Percentiles rank a stretch among this genome's conserved stretches.
These are phyloP conservation scores for Nomada ferruginata DNA, from an alignment of 2,888 invertebrate genomes.

Conservation along the genomic window DNA sequence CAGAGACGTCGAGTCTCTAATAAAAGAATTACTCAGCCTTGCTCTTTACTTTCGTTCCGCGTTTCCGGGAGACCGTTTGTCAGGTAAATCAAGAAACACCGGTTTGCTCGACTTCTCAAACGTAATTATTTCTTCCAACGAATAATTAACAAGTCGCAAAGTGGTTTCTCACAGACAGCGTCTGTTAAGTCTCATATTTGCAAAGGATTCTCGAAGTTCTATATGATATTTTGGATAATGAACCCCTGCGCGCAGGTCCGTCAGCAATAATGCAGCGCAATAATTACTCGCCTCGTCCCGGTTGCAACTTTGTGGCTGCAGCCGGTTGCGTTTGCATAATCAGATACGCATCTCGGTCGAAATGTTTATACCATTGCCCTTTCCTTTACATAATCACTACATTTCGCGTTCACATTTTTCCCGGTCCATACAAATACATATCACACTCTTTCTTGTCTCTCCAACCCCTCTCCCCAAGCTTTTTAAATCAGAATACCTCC, in stretches of 20 bases:
- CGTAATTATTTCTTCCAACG: conserved; percentile 25
- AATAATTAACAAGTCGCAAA: conserved; percentile 42
- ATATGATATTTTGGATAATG: conserved; percentile 36
- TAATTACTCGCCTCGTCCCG: conserved; percentile 48
- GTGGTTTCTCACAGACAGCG: not conserved
- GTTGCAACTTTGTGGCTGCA: conserved; percentile 36
- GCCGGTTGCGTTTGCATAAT: conserved; percentile 58
- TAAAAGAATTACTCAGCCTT: not conserved
- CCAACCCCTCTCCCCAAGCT: too few species aligned
- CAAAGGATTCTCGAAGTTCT: conserved; percentile 31
- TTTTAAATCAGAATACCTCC: too few species aligned
- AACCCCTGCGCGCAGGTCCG: conserved; percentile 12
- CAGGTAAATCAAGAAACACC: not conserved
- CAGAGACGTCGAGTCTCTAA: too few species aligned
- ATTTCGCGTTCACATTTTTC: conserved; percentile 51
- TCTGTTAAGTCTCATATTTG: conserved; percentile 42
- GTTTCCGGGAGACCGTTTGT: not conserved
- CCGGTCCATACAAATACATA: conserved; percentile 17
- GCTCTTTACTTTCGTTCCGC: not conserved
- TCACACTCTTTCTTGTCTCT: too few species aligned
- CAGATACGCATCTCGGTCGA: conserved; percentile 40
- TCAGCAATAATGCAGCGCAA: conserved; percentile 32
- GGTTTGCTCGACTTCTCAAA: not conserved
- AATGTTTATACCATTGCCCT: conserved; percentile 50
- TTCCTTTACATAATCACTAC: conserved; percentile 47